phyloP scores from a whole-genome alignment of 2,113 vertebrate genomes.

The Campylomormyrus numenius region DNA sequence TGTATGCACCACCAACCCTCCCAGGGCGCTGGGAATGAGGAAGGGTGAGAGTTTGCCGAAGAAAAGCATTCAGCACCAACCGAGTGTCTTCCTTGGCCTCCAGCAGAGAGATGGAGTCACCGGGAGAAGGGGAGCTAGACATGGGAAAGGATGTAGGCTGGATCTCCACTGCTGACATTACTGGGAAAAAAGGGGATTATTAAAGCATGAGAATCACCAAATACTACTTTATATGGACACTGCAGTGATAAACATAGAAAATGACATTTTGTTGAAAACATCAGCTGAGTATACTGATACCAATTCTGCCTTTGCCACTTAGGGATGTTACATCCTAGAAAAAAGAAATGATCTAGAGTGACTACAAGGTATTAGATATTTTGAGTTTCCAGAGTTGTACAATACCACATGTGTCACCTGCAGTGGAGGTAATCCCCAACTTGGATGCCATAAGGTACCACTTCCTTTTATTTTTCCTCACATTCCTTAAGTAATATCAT shows the following conservation, averaged over 20 bases:
- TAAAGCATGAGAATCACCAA: conserved; percentile 1
- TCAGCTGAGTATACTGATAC: conserved; percentile 8
- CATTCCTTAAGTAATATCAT: neutral
- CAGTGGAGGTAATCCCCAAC: conserved; percentile 3
- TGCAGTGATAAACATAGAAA: neutral
- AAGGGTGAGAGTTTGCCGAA: conserved; percentile 39
- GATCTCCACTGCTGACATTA: conserved; percentile 7
- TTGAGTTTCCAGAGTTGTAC: conserved; percentile 9
- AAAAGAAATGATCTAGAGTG: neutral
- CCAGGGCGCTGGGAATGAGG: conserved; percentile 46
- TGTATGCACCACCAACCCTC: conserved; percentile 53
- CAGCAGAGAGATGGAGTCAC: conserved; percentile 43
- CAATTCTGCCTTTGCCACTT: conserved; percentile 4
- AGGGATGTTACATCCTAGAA: conserved; percentile 4
- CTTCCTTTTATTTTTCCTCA: neutral
- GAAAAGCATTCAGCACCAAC: conserved; percentile 58
- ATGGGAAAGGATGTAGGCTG: neutral
- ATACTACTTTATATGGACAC: neutral
- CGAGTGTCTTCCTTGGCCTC: conserved; percentile 56
- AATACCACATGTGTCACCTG: neutral
- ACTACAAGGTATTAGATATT: neutral
- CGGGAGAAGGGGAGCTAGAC: conserved; percentile 15
- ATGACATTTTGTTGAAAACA: conserved; percentile 4
- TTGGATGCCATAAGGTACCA: neutral
- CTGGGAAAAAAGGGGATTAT: neutral